Base-by-base conservation (phyloP, 2,888 invertebrate genomes). In the Agrilus biguttatus region DNA sequence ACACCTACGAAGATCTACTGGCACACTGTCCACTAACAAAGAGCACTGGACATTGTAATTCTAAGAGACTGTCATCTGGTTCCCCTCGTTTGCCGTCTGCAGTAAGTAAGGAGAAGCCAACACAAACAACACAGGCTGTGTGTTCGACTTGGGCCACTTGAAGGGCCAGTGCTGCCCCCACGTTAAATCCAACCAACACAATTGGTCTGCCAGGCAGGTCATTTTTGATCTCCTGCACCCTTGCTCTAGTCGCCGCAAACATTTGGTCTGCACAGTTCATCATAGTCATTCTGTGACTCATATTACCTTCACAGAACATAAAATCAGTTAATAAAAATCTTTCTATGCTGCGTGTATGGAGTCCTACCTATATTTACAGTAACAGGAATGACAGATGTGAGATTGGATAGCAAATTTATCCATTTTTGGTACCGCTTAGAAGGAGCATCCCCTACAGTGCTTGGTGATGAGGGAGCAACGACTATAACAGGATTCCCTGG, bases 1-100 rank as follows among this genome's bases (percentile, higher is more conserved):
- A 21, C 33, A 59, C 65, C 60, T 63, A 75, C 75, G 69, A 67
- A 13, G 72, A 66, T 45, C 76, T 71, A 12, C 72, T 71, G 0
- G 85, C 74, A 58, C 81, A 76, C 58, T 88, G 83, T 3, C 89
- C 88, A 47, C 85, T 74, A 0, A 87, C 74, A 66, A 89, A 89
- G 53, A 88, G 66, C 7, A 81, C 76, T 0, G 88, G 87, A 43
- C 77, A 76, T 51, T 77, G 76, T 37, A 81, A 68, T 51, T 84
- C 83, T 50, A 86, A 63, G 32, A 88, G 61, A 3, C 75, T 74
- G 62, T 88, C 88, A 53, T 86, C 84, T 0, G 83, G 78, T 43
- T 80, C 76, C 4, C 87, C 87, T 40, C 87, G 69, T 47, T 50
- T 57, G 4, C 86, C 87, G 53, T 79, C 79, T 0, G 80, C 72